Percentiles rank a stretch among this genome's conserved stretches.
Evolutionary conservation across 2,888 invertebrate species (phyloP).

Genomic region (Phorcus lineatus): DNA sequence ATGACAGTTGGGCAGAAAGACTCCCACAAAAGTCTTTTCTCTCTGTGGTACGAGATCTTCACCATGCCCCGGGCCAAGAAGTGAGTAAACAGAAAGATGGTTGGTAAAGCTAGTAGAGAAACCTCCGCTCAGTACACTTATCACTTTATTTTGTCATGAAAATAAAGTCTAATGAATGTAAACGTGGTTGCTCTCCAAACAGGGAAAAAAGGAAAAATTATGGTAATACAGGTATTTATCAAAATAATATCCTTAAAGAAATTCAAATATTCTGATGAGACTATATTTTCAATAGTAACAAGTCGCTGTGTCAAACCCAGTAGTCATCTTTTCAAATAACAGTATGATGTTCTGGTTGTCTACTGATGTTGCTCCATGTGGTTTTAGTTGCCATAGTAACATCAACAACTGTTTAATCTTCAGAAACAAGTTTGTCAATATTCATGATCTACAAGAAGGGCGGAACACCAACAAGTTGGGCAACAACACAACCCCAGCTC

Average conservation of each 20-base stretch:
- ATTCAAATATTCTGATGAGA: not conserved
- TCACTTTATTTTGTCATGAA: no score
- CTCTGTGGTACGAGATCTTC: conserved; percentile 89
- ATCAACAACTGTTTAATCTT: not conserved
- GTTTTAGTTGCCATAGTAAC: no score
- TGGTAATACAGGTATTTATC: no score
- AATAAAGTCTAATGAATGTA: no score
- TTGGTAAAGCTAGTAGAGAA: no score
- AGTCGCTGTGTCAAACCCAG: no score
- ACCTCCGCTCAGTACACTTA: no score
- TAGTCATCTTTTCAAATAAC: no score
- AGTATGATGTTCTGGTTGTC: no score
- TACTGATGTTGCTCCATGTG: not conserved
- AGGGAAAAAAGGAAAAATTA: no score
- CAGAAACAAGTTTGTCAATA: conserved; percentile 64
- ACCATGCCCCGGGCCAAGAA: conserved; percentile 77
- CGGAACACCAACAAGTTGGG: conserved; percentile 46
- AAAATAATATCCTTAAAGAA: not conserved
- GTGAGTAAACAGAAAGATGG: conserved; percentile 41
- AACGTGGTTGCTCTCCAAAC: no score
- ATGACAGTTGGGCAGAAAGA: conserved; percentile 90
- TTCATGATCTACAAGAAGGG: conserved; percentile 55
- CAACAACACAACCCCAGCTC: conserved; percentile 54
- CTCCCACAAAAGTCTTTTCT: conserved; percentile 87
- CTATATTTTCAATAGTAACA: no score